Evolutionary conservation across 2,888 invertebrate genomes (phyloP), one percentile per base, ranked within the genome.

Genomic region (Brenthis ino): DNA sequence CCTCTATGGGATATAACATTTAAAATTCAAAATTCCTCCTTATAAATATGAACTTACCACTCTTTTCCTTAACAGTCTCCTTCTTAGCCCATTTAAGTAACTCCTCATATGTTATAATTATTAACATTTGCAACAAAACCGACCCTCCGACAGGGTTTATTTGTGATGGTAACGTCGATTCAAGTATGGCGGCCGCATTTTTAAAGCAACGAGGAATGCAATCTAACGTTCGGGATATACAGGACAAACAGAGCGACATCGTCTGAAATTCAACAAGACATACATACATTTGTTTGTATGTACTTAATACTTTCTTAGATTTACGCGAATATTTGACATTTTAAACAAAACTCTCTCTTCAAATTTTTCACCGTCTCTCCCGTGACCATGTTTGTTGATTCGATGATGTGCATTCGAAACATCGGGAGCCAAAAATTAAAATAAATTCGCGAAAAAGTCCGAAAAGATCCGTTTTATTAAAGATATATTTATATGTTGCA

Each of bases 181-280:
- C 95, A 70, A 97, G 82, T 1, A 95, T 85, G 0, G 91, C 80
- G 0, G 95, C 93, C 0, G 96, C 91, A 72, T 94, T 93, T 0
- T 87, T 83, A n/a, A 95, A 85, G 1, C 87, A 87, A 3, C 94
- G 93, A 0, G 96, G 95, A 12, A 96, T 80, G 76, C 95, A 95
- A 76, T 95, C 95, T 84, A 95, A 94, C 14, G 96, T 91, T 77
- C 96, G 95, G 1, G 94, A 94, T 72, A 96, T 93, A 80, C 96
- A 95, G 0, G 95, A 94, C 28, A 97, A 86, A 20, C 96, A 95
- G 69, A 97, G 90, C 0, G 96, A 95, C 95, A 96, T 96, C 14
- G 96, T 94, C 93, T 93, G 85, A 12, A 55, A 56, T 51, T 37
- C 13, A 20, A 51, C 16, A n/a, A 54, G 6, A 54, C 1, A 24